A percentile compares a stretch with the other conserved stretches of the same genome.
Evolutionary conservation across 1,140 invertebrate genomes (phyloP).

Genomic region (Diprion similis): DNA sequence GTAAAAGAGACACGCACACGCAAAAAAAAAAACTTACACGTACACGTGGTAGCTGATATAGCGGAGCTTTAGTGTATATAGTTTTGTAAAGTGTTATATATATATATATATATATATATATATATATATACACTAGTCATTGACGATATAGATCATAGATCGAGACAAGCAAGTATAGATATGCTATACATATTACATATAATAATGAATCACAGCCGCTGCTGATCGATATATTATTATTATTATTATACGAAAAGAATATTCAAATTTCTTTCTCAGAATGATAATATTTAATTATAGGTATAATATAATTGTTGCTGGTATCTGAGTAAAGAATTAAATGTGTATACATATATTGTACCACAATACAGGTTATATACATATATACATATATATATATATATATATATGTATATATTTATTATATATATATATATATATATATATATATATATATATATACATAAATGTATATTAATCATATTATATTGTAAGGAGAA

Average conservation of each 20-base stretch:
- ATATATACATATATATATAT: slow-evolving; percentile 48
- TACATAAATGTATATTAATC: not conserved
- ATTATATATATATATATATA: slow-evolving; percentile 45
- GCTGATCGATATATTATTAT: too few relatives aligned
- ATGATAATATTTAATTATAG: slow-evolving; percentile 20
- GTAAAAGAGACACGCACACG: not conserved
- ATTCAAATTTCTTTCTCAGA: slow-evolving; percentile 42
- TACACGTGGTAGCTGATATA: slow-evolving; percentile 30
- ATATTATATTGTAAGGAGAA: too few relatives aligned
- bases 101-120: slow-evolving; percentile 40
- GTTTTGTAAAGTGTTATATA: slow-evolving; percentile 59
- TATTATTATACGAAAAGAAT: too few relatives aligned
- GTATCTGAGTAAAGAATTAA: too few relatives aligned
- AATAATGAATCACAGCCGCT: too few relatives aligned
- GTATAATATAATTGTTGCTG: slow-evolving; percentile 43
- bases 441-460: slow-evolving; percentile 29
- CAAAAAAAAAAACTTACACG: not conserved
- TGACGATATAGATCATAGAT: not conserved
- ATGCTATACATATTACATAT: too few relatives aligned
- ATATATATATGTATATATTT: slow-evolving; percentile 28
- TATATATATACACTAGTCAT: not conserved
- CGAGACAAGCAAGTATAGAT: slow-evolving; percentile 27
- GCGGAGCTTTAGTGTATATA: slow-evolving; percentile 60
- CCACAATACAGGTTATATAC: slow-evolving; percentile 33
- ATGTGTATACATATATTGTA: slow-evolving; percentile 30